Base-by-base conservation (phyloP, 2,888 invertebrate species). In the Ophion obscuratus region DNA sequence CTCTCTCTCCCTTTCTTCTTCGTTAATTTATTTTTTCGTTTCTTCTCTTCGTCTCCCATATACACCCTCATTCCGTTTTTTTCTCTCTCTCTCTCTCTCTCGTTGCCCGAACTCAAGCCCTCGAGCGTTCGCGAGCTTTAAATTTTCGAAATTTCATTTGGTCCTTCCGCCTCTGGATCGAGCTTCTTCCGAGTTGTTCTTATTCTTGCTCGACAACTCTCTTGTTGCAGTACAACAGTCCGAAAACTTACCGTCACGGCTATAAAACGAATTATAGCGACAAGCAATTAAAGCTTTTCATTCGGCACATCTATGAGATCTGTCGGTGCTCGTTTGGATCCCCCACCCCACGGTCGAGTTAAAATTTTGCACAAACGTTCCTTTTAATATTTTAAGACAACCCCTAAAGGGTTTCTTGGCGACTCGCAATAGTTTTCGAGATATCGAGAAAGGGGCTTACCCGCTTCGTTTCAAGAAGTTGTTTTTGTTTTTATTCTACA, bases 61-160 rank as follows among this genome's bases (percentile, higher is more conserved):
- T 27, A 53, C 53, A n/a, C 27, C 61, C 31, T 67, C 20, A 24
- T 64, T 62, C 36, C n/a, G 53, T 2, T 14, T 0, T 17, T 4
- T 14, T 53, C 17, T 17, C 2, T 53, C 53, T 17, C 3, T 17
- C 53, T 53, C 17, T 5, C 53, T 53, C 17, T 11, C 53, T 14
- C 53, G 17, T 47, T 17, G 24, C 59, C 57, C 64, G 17, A 3
- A 24, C 31, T 10, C 47, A 62, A 66, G 27, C 47, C 40, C 81
- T 66, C 27, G 14, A 31, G 67, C 74, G 20, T 77, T 53, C 57
- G 77, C 31, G 67, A 68, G 75, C 36, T 70, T 76, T 64, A 68
- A 53, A 81, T 75, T 79, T 78, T 75, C 66, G 47, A 79, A 85
- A 79, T 85, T 70, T 67, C 61, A 85, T 85, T 82, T 53, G 47